Percentiles rank a stretch among this genome's conserved stretches.
These are phyloP conservation scores for Drosophila paracracens DNA, from an alignment of 2,888 invertebrate genomes.

Conservation along the genomic window DNA sequence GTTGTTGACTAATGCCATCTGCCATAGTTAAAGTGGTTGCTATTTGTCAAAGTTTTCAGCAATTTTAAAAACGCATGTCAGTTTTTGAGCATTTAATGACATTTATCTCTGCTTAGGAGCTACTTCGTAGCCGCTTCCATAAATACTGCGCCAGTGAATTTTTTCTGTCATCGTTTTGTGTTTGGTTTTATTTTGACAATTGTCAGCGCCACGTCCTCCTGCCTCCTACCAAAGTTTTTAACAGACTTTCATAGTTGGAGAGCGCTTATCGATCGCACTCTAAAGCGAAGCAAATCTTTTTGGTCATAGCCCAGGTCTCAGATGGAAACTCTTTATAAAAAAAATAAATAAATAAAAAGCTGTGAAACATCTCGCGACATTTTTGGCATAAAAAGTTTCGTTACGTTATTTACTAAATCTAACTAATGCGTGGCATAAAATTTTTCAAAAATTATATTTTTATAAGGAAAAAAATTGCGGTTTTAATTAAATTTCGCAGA, in stretches of 20 bases:
- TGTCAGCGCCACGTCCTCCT: slow-evolving; percentile 39
- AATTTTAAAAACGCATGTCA: slow-evolving; percentile 50
- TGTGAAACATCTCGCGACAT: not conserved
- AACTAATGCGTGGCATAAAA: not conserved
- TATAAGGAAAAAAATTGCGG: not conserved
- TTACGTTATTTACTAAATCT: not conserved
- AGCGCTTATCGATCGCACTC: not conserved
- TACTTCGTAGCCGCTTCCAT: not conserved
- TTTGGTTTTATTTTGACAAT: slow-evolving; percentile 36
- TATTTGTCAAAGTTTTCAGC: slow-evolving; percentile 41
- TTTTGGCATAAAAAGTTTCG: not conserved
- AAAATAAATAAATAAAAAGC: not conserved
- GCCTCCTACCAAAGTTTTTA: not conserved
- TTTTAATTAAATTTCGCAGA: not conserved
- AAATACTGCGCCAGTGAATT: slow-evolving; percentile 51
- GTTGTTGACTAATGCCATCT: slow-evolving; percentile 21
- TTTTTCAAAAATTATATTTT: not conserved
- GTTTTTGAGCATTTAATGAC: slow-evolving; percentile 41
- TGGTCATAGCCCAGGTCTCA: not conserved
- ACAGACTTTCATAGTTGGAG: not conserved
- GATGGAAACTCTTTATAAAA: not conserved
- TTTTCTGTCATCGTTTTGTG: slow-evolving; percentile 56
- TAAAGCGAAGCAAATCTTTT: not conserved
- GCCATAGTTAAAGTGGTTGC: slow-evolving; percentile 20
- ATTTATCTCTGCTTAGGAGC: slow-evolving; percentile 10